Conservation (phyloP, 1,140 invertebrate genomes). For the Panulirus ornatus region DNA sequence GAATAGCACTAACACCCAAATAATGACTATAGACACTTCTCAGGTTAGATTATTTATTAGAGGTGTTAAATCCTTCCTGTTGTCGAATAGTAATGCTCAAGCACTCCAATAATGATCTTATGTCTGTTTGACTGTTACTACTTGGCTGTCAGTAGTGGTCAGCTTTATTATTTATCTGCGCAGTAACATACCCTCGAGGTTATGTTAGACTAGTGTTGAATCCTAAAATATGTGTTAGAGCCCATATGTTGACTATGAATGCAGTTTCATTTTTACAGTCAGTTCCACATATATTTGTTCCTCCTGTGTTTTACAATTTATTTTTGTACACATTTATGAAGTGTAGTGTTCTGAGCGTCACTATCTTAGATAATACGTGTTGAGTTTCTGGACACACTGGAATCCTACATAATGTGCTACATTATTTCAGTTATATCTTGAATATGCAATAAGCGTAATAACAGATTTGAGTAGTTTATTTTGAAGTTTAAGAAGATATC, state of each 20-base stretch:
- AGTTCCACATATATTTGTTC: too few relatives aligned
- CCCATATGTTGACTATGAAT: slow-evolving; percentile 15
- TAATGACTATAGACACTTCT: slow-evolving; percentile 23
- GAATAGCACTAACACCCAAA: neutral
- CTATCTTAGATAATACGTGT: neutral
- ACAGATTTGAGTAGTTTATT: neutral
- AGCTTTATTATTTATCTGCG: neutral
- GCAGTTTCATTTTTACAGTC: neutral
- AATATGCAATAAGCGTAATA: neutral
- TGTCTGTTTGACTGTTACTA: neutral
- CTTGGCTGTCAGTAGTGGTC: neutral
- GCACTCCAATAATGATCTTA: neutral
- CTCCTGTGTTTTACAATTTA: neutral
- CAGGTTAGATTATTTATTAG: neutral
- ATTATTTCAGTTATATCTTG: slow-evolving; percentile 1
- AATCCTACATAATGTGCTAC: neutral
- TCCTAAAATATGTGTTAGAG: neutral
- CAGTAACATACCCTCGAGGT: neutral
- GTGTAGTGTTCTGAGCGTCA: neutral
- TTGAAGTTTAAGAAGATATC: neutral
- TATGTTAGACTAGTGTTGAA: slow-evolving; percentile 33
- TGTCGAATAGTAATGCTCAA: slow-evolving; percentile 1
- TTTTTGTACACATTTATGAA: neutral
- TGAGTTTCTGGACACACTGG: slow-evolving; percentile 1
- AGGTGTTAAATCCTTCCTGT: neutral